Evolutionary conservation across 2,888 invertebrate genomes (phyloP), one percentile per base, ranked within the genome.

Genomic region (Micropterix aruncella): DNA sequence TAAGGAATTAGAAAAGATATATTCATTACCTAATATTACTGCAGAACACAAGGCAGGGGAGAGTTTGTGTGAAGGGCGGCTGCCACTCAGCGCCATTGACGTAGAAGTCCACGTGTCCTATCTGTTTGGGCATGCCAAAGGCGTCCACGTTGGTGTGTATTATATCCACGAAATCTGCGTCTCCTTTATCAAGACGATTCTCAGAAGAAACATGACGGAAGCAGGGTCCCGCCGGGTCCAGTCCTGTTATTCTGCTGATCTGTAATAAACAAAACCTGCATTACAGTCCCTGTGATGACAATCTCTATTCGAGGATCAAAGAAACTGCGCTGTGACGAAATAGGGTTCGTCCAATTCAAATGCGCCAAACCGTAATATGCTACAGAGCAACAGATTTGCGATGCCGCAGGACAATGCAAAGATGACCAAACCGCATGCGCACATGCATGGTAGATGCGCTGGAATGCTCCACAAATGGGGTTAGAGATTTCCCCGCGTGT

Each of bases 111-210:
- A 70, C 50, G 44, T 69, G 66, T 0, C 68, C 69, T 1, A 68
- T 38, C 0, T 57, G 52, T 42, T 68, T 65, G 0, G 70, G 67
- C 2, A 63, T 66, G 0, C 70, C 70, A 44, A 70, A 70, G 0
- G 69, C 70, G 18, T 70, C 70, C 2, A 70, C 69, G 45, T 70
- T 70, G 0, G 70, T 68, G 19, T 70, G 70, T 0, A 70, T 37
- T 0, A 66, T 53, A 37, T 69, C 68, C 0, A 69, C 66, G 42
- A 50, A 54, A 1, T 56, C 53, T 0, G 60, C 68, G 18, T 69
- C 67, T 0, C 58, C 53, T 1, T 51, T 47, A 3, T 56, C 53
- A 0, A 70, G 48, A 38, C 61, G 62, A 4, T 59, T 52, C 1
- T 60, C 56, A 0, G 55, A 43, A 0, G 59, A 57, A 2, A 70